phyloP scores from a whole-genome alignment of 2,113 vertebrate species.

The Piaya cayana region DNA sequence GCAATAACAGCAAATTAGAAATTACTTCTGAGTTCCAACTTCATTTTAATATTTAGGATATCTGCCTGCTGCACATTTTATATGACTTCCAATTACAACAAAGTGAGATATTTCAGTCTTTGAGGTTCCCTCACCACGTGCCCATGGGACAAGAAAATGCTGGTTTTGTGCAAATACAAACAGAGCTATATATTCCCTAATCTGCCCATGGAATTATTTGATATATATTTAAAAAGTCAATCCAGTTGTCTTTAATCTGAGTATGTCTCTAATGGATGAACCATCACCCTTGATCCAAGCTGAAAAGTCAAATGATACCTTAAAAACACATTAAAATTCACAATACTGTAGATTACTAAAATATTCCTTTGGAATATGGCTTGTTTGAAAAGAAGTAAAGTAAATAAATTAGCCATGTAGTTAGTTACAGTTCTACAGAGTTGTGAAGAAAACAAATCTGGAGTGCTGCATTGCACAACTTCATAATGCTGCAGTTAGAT shows the following conservation, averaged over 20 bases:
- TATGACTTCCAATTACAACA: background rate
- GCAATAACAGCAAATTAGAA: background rate
- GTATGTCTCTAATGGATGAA: background rate
- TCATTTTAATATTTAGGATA: conserved; percentile 21
- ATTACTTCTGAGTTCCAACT: background rate
- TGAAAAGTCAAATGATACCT: background rate
- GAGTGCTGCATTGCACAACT: conserved; percentile 44
- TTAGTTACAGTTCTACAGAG: background rate
- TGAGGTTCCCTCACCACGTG: background rate
- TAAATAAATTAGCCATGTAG: conserved; percentile 6
- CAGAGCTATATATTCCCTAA: background rate
- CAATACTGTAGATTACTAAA: background rate
- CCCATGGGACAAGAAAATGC: background rate
- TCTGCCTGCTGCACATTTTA: background rate
- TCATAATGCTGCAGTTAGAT: background rate
- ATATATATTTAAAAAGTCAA: background rate
- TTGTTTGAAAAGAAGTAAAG: background rate
- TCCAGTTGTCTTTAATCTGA: background rate
- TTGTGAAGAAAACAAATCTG: conserved; percentile 39
- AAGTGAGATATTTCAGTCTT: background rate
- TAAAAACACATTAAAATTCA: background rate
- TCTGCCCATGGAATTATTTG: background rate
- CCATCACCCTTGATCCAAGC: background rate
- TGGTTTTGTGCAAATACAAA: conserved; percentile 29
- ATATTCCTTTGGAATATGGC: background rate